Base-by-base conservation (phyloP, 2,888 invertebrate genomes). In the Nemurella pictetii region DNA sequence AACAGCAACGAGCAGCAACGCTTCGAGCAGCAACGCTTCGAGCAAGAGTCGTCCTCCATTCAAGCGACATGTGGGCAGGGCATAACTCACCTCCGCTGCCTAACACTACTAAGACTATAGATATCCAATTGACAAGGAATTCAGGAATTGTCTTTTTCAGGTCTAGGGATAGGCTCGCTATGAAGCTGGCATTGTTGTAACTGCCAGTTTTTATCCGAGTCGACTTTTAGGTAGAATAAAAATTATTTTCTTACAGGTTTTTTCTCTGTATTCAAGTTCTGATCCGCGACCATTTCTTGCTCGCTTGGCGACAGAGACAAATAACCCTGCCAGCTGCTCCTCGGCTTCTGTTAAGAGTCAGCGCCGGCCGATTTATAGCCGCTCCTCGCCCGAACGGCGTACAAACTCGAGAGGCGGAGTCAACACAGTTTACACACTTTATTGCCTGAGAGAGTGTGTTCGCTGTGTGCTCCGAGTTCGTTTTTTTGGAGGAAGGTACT, bases 381-480 rank as follows among this genome's bases (percentile, higher is more conserved):
- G 85, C 85, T 86, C 84, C 28, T 27, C 83, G 86, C 77, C 73
- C 75, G 84, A 80, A 72, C 80, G 83, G 85, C 80, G 81, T 85
- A 86, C 86, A 85, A 85, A 85, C 81, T 84, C 27, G 29, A 27
- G 72, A 73, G 86, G 86, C 85, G 86, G 77, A 84, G 85, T 83
- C 36, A 73, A 7, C 28, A 25, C 9, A n/a, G 81, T 84, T 84
- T 84, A 84, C 84, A 77, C 80, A 84, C 73, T 72, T 27, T 84
- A 72, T 82, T 28, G 9, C 26, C 26, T 74, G 75, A 12, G 55
- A n/a, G 15, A 55, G 35, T 35, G 35, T 12, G 4, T n/a, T n/a
- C n/a, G n/a, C n/a, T 35, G 5, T 35, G 35, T 55, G 55, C 55
- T 55, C 28, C 26, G 20, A 3, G 26, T 3, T 20, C 5, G 75